Conservation (phyloP, 2,113 vertebrate species). For the Peromyscus maniculatus region DNA sequence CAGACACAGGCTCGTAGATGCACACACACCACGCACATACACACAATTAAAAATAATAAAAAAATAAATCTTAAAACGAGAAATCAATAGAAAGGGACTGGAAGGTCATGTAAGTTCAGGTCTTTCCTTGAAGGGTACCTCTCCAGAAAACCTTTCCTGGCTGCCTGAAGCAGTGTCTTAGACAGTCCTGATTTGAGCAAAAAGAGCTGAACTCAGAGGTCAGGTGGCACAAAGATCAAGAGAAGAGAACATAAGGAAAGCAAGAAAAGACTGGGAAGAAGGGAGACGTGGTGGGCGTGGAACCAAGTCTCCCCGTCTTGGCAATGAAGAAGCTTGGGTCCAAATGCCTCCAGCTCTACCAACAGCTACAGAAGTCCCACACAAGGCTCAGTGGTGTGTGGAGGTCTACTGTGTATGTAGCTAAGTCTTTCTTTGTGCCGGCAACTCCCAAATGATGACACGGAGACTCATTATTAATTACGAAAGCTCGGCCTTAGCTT, state of each 20-base stretch:
- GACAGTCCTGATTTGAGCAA: neutral
- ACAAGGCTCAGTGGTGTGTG: conserved; percentile 92
- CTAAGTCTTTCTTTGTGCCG: too few relatives aligned
- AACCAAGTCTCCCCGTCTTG: conserved; percentile 93
- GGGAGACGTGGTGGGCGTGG: conserved; percentile 87
- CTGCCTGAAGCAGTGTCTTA: neutral
- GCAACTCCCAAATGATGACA: too few relatives aligned
- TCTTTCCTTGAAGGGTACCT: conserved; percentile 5
- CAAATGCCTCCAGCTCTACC: conserved; percentile 83
- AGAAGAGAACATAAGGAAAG: conserved; percentile 95
- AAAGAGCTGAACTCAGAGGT: neutral
- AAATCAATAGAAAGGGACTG: neutral
- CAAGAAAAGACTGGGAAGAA: conserved; percentile 93
- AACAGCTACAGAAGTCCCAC: conserved; percentile 89
- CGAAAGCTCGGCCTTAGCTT: too few relatives aligned
- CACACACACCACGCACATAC: neutral
- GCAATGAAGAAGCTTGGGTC: conserved; percentile 93
- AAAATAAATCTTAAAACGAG: neutral
- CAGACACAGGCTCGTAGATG: neutral
- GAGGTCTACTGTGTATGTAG: conserved; percentile 88
- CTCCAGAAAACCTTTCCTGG: conserved; percentile 32
- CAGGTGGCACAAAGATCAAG: conserved; percentile 83
- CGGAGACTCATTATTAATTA: too few relatives aligned
- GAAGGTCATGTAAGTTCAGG: neutral
- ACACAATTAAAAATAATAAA: neutral